These are phyloP conservation scores for Premnoplex brunnescens DNA, from an alignment of 2,797 vertebrate genomes.

Conservation along the genomic window DNA sequence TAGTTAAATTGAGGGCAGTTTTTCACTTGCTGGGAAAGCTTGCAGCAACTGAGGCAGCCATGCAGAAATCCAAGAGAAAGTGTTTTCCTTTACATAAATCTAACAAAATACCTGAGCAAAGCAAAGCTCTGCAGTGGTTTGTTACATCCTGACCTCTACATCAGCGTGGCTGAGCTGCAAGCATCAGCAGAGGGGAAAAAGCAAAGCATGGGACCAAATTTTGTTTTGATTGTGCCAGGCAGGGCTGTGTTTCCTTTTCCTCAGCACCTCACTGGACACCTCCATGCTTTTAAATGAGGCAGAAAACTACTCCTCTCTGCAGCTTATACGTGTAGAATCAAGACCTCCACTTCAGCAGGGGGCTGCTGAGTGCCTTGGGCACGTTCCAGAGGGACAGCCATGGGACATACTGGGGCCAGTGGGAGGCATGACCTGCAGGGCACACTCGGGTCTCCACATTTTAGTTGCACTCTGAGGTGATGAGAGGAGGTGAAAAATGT, in stretches of 20 bases:
- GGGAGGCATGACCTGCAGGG: background rate
- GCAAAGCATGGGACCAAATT: background rate
- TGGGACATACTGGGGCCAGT: accelerated
- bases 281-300: background rate
- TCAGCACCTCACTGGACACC: accelerated
- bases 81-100: background rate
- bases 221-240: background rate
- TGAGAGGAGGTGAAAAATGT: background rate
- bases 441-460: background rate
- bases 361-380: background rate
- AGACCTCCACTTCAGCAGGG: accelerated
- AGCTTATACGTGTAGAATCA: accelerated
- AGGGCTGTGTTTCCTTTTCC: background rate
- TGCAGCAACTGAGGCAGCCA: background rate
- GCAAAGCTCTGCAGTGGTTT: background rate
- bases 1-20: background rate
- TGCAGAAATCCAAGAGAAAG: background rate
- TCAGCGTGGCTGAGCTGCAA: background rate
- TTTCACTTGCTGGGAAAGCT: background rate
- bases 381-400: accelerated
- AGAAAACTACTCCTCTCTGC: background rate
- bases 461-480: background rate
- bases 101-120: background rate
- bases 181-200: background rate
- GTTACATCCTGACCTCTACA: background rate